Evolutionary conservation across 2,797 vertebrate genomes (phyloP).

Genomic region (Argyrosomus regius): DNA sequence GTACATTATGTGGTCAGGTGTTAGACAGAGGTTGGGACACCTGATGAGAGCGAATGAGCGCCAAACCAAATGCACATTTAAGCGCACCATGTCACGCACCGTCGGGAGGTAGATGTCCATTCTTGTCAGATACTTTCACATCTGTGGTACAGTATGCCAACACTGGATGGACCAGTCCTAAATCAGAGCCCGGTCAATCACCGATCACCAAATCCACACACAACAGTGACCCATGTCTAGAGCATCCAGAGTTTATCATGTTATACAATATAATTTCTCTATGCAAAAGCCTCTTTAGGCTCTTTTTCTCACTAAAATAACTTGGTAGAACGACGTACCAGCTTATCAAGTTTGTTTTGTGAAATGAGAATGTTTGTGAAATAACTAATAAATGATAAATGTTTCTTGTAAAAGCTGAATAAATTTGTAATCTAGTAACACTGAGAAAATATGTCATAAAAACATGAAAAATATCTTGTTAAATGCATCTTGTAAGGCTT

Average conservation of each 20-base stretch:
- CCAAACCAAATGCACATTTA: not conserved
- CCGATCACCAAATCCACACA: not conserved
- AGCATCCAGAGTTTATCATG: not conserved
- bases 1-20: not conserved
- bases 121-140: no score
- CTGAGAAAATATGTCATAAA: not conserved
- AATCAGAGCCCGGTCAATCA: not conserved
- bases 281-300: not conserved
- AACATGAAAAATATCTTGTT: not conserved
- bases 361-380: not conserved
- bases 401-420: not conserved
- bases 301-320: not conserved
- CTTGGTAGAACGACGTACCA: not conserved
- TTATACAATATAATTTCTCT: not conserved
- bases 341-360: not conserved
- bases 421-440: not conserved
- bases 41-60: not conserved
- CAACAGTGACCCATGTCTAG: not conserved
- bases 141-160: no score
- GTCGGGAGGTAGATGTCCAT: no score
- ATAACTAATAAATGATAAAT: not conserved
- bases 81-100: not conserved
- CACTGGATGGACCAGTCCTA: not conserved
- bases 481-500: not conserved
- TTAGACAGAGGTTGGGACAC: not conserved